Percentiles rank a stretch among this genome's conserved stretches.
phyloP scores from a whole-genome alignment of 2,888 invertebrate genomes.

The Athetis lepigone region DNA sequence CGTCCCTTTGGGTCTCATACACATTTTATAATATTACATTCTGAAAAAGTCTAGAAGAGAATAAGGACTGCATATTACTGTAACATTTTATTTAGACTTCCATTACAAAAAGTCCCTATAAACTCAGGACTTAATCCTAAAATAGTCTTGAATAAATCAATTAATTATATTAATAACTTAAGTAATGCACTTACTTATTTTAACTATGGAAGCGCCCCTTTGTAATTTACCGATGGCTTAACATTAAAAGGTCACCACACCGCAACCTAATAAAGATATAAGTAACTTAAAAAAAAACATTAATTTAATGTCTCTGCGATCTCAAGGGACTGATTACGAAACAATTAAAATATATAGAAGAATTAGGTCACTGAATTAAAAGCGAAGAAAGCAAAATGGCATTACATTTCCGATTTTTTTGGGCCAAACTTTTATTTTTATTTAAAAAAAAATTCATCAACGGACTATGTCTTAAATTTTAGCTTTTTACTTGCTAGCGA shows the following conservation, averaged over 20 bases:
- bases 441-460: too few relatives aligned
- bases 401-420: too few relatives aligned
- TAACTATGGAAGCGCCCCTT: slow-evolving; percentile 64
- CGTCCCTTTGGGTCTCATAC: background rate
- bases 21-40: background rate
- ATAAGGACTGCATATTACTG: background rate
- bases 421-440: too few relatives aligned
- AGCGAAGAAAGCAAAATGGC: background rate
- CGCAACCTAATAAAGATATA: slow-evolving; percentile 40
- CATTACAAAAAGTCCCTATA: slow-evolving; percentile 40
- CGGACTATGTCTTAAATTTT: too few relatives aligned
- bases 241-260: slow-evolving; percentile 49
- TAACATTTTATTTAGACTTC: slow-evolving; percentile 47
- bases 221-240: slow-evolving; percentile 55
- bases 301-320: slow-evolving; percentile 3
- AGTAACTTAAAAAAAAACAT: background rate
- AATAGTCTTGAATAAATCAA: slow-evolving; percentile 20
- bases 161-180: slow-evolving; percentile 47
- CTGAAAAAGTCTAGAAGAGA: background rate
- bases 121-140: slow-evolving; percentile 4
- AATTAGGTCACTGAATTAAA: background rate
- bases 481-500: too few relatives aligned
- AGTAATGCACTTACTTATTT: slow-evolving; percentile 50
- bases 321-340: slow-evolving; percentile 11
- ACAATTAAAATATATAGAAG: background rate